These are phyloP conservation scores for Eupithecia insigniata DNA, from an alignment of 2,888 invertebrate species.

Conservation along the genomic window DNA sequence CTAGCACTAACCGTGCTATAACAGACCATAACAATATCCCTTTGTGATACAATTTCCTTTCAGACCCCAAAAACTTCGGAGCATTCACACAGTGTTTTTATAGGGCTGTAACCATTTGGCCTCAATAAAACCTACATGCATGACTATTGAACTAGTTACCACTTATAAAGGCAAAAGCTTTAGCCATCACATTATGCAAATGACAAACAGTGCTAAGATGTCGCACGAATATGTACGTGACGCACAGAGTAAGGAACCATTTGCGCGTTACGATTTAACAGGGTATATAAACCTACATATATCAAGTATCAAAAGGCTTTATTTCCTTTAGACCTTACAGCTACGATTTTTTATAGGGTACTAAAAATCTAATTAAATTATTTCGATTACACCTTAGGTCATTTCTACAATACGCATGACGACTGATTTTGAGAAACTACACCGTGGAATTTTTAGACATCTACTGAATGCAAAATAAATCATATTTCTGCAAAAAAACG, in stretches of 20 bases:
- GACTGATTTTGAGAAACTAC: too few species aligned
- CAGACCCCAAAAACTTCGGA: constrained; percentile 3
- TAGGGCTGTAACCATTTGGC: constrained; percentile 23
- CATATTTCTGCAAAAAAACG: too few species aligned
- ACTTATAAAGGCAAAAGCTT: constrained; percentile 36
- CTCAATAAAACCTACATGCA: constrained; percentile 23
- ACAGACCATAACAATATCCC: not conserved
- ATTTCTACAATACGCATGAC: too few species aligned
- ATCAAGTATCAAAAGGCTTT: too few species aligned
- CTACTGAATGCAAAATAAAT: too few species aligned
- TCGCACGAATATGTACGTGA: constrained; percentile 50
- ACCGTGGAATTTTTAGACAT: too few species aligned
- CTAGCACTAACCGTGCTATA: not conserved
- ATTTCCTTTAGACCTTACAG: too few species aligned
- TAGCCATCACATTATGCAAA: constrained; percentile 65
- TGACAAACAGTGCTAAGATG: constrained; percentile 46
- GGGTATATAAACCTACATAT: too few species aligned
- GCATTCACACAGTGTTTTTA: constrained; percentile 10
- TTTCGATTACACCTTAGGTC: too few species aligned
- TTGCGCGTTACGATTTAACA: constrained; percentile 17
- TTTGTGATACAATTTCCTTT: not conserved
- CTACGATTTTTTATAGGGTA: too few species aligned
- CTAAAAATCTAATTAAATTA: too few species aligned
- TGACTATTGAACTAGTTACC: constrained; percentile 30
- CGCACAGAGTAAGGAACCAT: constrained; percentile 45